Conservation (phyloP, 2,797 vertebrate genomes). For the Capromys pilorides region DNA sequence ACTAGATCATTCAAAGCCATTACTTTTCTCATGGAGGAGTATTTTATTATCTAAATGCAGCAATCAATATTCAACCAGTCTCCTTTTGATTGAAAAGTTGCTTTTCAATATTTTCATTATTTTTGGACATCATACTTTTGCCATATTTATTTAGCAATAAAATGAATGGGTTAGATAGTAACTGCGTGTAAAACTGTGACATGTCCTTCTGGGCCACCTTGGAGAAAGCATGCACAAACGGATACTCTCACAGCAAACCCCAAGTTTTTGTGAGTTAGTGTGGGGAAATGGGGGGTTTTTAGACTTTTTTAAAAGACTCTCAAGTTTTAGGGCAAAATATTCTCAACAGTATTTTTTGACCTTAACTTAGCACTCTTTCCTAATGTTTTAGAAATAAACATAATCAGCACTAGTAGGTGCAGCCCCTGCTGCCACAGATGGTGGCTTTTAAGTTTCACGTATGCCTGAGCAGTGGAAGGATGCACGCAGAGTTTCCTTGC, state of each 20-base stretch:
- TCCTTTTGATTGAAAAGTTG: not conserved
- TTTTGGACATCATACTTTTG: not conserved
- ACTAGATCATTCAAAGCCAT: not conserved
- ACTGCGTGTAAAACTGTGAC: not conserved
- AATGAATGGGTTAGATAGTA: not conserved
- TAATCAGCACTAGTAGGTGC: conserved; percentile 75
- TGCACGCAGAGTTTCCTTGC: conserved; percentile 79
- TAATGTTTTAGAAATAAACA: conserved; percentile 78
- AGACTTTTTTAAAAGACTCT: conserved; percentile 83
- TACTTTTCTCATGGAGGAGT: not conserved
- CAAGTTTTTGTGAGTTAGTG: conserved; percentile 70
- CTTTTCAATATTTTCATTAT: not conserved
- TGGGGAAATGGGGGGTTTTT: conserved; percentile 80
- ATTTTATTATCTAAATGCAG: not conserved
- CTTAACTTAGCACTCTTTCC: conserved; percentile 78
- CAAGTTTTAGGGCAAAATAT: conserved; percentile 78
- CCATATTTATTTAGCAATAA: not conserved
- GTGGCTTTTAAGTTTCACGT: conserved; percentile 74
- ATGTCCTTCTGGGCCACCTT: not conserved
- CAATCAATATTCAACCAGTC: not conserved
- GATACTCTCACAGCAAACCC: conserved; percentile 77
- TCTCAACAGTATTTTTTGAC: conserved; percentile 79
- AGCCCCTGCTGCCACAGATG: conserved; percentile 67
- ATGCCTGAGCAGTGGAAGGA: conserved; percentile 79
- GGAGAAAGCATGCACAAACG: conserved; percentile 5